Percentiles rank a stretch among this genome's conserved stretches.
phyloP scores from a whole-genome alignment of 2,888 invertebrate species.

The Antitype chi region DNA sequence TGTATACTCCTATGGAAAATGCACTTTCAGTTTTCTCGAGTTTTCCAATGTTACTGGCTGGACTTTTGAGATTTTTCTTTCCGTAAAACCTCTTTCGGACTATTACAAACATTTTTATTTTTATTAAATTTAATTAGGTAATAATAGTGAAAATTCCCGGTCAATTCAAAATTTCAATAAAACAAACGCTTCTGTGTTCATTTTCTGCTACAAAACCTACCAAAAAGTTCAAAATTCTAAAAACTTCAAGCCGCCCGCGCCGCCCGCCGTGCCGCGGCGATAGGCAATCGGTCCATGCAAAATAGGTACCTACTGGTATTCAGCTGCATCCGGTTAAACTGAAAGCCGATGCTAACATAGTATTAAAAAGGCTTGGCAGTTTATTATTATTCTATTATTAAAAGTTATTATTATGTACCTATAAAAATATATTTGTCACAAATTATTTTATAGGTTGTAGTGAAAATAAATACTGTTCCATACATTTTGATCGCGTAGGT shows the following conservation, averaged over 20 bases:
- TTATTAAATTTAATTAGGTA: too few species aligned
- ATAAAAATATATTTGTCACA: conserved; percentile 10
- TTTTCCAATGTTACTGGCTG: too few species aligned
- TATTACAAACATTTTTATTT: too few species aligned
- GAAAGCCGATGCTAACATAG: not conserved
- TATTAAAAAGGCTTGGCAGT: not conserved
- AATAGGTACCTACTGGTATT: not conserved
- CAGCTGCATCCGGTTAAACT: conserved; percentile 2
- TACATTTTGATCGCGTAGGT: too few species aligned
- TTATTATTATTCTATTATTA: conserved; percentile 3
- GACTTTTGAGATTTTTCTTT: too few species aligned
- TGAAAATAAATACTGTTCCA: conserved; percentile 6
- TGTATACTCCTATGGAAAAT: too few species aligned
- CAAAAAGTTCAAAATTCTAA: not conserved
- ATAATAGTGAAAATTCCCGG: too few species aligned
- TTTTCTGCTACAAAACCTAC: not conserved
- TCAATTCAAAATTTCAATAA: not conserved
- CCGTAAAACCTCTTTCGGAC: too few species aligned
- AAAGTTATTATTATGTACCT: not conserved
- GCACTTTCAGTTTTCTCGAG: too few species aligned
- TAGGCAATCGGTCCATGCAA: not conserved
- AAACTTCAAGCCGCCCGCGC: not conserved
- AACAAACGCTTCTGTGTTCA: not conserved
- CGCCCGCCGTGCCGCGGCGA: not conserved
- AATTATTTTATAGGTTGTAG: conserved; percentile 4